Base-by-base conservation (phyloP, 2,797 vertebrate genomes). In the Lates japonicus region DNA sequence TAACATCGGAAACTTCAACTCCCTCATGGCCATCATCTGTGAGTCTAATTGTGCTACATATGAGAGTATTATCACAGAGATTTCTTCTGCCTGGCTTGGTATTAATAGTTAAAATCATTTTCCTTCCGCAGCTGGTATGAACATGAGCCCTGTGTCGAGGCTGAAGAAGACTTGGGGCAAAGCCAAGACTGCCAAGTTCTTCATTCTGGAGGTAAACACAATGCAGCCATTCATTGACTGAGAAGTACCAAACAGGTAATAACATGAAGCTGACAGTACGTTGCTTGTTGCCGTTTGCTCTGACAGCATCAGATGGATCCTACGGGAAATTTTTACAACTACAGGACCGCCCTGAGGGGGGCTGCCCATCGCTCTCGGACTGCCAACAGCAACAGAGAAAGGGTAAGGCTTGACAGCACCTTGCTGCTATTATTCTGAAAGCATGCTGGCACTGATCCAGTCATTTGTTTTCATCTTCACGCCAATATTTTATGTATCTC, bases 1-100 rank as follows among this genome's bases (percentile, higher is more conserved):
- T 94, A 98, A 98, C 94, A 98, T 98, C 1, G 97, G 98, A 88
- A 99, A 98, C 95, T 98, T 98, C 84, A 98, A 98, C 93, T 98
- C 97, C 0, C 95, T 98, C 61, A 98, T 98, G 98, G 98, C 97
- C 86, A 98, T 99, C 81, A 97, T 98, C 90, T 98, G 98, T 99
- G 93, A 98, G 98, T 96, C 59, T 31, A 0, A 20, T 55, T 57
- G 33, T 57, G 25, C n/a, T 5, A 16, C 37, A 19, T 70, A 37
- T 69, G 2, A 71, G 2, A 41, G 3, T 20, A 8, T 33, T 46
- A n/a, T 49, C 7, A 35, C 17, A 3, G 20, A 67, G 11, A 58
- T 25, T 65, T 17, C 9, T 25, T 1, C 2, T 66, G 33, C 13
- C 8, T 39, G 0, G 25, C 4, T 16, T 49, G 44, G 3, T 64